Evolutionary conservation across 2,113 vertebrate species (phyloP), one percentile per base, ranked within the genome.

Genomic region (Protomyctophum bolini): DNA sequence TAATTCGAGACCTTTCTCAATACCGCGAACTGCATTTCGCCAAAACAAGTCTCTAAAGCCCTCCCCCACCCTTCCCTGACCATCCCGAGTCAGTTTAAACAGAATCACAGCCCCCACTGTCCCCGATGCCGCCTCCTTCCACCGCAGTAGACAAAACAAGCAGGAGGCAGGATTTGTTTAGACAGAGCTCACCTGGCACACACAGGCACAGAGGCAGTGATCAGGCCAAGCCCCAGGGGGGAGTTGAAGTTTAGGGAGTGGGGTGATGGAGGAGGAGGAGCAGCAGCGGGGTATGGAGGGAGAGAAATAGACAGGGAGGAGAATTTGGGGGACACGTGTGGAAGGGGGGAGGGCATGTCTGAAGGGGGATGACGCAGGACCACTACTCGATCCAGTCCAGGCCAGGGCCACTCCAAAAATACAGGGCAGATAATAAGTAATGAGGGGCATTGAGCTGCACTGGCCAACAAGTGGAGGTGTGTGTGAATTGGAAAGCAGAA

Each of bases 131-230:
- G 83, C 86, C 83, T 72, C 83, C 81, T 85, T 68, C 9, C 70
- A 58, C 77, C 63, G 57, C 65, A 49, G 66, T 81, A 92, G 91
- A 91, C 91, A 91, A 91, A 92, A 92, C 91, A 92, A 92, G 79
- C 56, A 60, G 81, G 67, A 84, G 83, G 87, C 67, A 81, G 82
- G 83, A 83, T 89, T 90, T 90, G 90, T 91, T 92, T 90, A 77
- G 84, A 91, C 89, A 90, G 87, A 79, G 82, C 86, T 92, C 90
- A 92, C 91, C 91, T 92, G 90, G 88, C 74, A 77, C 85, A 58
- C 50, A 61, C 76, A 79, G 70, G 89, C 87, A 87, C 70, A 84
- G 79, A 89, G 83, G 88, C 83, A 77, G 83, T 83, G 84, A 87
- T 88, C 81, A 81, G 75, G 72, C 76, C 76, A 86, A 75, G 83